Base-by-base conservation (phyloP, 2,797 vertebrate genomes). In the Numenius phaeopus region DNA sequence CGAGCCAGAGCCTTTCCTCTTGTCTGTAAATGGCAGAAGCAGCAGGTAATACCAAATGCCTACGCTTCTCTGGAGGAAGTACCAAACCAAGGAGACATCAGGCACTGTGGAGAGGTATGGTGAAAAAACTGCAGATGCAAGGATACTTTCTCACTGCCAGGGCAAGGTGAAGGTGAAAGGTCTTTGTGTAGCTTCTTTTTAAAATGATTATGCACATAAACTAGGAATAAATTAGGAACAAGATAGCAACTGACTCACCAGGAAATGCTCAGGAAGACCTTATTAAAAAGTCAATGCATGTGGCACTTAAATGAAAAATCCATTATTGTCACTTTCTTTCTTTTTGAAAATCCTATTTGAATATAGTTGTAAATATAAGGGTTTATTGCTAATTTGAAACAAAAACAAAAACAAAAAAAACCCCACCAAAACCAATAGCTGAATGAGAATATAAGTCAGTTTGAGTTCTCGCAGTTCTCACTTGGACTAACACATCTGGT, bases 11-110 rank as follows among this genome's bases (percentile, higher is more conserved):
- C 9, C 14, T 85, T 85, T 54, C 4, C 17, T 62, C 69, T 50
- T 49, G 8, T 34, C 55, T 89, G 27, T 69, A 27, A 73, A 62
- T 15, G 27, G 29, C 17, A 82, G 42, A 52, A 90, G 17, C n/a
- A 64, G 26, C 11, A 69, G 46, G 52, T 19, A 67, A 58, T 34
- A n/a, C 21, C 17, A 44, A 83, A 78, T 4, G 2, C 7, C 30
- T 46, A 8, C 2, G 2, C 32, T 57, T 26, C 24, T 65, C 39
- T 52, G 1, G 4, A 75, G 76, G 57, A 70, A 67, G 19, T 16
- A 54, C 13, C 7, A 54, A 39, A 78, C 19, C 0, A 0, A 69
- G 40, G 29, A 69, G 50, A 57, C 4, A 2, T 13, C 50, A 83
- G 50, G 55, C 50, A 42, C 8, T 61, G 24, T 14, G 32, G 32